phyloP scores from a whole-genome alignment of 1,140 invertebrate genomes.

The Carcinoscorpius rotundicauda region DNA sequence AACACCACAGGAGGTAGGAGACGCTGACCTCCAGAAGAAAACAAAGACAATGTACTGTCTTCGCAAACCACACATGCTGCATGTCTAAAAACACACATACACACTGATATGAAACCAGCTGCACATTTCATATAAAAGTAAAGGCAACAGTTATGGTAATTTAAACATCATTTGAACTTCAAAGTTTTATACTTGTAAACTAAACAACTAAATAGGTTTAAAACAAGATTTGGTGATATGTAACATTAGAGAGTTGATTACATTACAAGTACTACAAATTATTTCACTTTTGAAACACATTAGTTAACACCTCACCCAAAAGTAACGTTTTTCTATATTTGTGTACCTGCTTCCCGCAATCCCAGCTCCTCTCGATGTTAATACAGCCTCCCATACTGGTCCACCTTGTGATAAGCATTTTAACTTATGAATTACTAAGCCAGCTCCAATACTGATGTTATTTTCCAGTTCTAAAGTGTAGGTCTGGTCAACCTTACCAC shows the following conservation, averaged over 20 bases:
- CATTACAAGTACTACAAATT: no score
- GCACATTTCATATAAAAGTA: no score
- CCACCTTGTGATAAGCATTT: slow-evolving; percentile 24
- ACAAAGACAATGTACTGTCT: slow-evolving; percentile 50
- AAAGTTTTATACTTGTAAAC: no score
- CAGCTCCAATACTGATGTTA: slow-evolving; percentile 22
- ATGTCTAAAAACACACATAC: slow-evolving; percentile 6
- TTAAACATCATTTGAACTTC: no score
- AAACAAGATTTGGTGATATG: no score
- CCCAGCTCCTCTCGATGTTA: slow-evolving; percentile 25
- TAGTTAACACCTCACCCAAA: no score
- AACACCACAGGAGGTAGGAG: slow-evolving; percentile 49
- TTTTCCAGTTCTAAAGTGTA: slow-evolving; percentile 31
- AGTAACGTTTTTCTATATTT: neutral
- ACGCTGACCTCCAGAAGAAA: slow-evolving; percentile 42
- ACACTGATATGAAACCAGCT: slow-evolving; percentile 4
- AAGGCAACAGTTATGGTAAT: no score
- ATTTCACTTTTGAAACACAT: no score
- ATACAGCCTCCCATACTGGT: slow-evolving; percentile 28
- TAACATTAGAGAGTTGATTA: no score
- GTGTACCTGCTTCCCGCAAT: slow-evolving; percentile 29
- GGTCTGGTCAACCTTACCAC: neutral
- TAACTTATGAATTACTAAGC: slow-evolving; percentile 26
- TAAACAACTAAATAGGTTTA: no score
- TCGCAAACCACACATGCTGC: slow-evolving; percentile 41